Evolutionary conservation across 1,140 invertebrate species (phyloP).

Genomic region (Drosophila mayri): DNA sequence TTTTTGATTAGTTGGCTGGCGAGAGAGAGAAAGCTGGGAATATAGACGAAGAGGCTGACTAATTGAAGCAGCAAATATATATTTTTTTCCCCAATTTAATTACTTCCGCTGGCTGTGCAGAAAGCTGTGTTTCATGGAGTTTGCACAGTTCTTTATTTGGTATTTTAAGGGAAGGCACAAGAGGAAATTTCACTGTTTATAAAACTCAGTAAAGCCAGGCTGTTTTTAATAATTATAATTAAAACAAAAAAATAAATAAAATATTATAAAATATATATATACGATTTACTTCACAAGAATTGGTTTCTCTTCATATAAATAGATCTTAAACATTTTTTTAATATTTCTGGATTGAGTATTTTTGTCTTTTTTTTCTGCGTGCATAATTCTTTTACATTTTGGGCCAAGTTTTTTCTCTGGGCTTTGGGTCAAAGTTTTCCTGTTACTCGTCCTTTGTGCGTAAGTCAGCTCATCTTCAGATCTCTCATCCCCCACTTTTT

Average conservation of each 20-base stretch:
- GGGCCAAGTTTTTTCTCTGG: slow-evolving; percentile 5
- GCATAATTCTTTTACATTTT: slow-evolving; percentile 9
- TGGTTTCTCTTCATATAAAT: not conserved
- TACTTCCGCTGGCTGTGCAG: not conserved
- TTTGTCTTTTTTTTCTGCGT: not conserved
- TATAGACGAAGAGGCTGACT: not conserved
- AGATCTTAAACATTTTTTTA: not conserved
- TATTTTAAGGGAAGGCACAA: too few relatives aligned
- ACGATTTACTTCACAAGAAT: not conserved
- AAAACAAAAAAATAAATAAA: too few relatives aligned
- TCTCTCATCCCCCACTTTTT: not conserved
- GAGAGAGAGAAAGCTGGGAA: not conserved
- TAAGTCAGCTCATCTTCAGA: slow-evolving; percentile 48
- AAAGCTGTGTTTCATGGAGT: not conserved
- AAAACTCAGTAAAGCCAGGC: too few relatives aligned
- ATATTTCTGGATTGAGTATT: too few relatives aligned
- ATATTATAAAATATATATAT: not conserved
- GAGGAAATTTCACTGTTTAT: not conserved
- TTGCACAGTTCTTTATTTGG: not conserved
- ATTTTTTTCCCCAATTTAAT: slow-evolving; percentile 25
- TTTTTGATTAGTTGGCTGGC: slow-evolving; percentile 67
- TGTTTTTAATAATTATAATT: too few relatives aligned
- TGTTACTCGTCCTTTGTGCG: slow-evolving; percentile 32
- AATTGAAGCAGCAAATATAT: slow-evolving; percentile 32
- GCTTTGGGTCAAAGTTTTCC: slow-evolving; percentile 36